These are phyloP conservation scores for Misgurnus mizolepis DNA, from an alignment of 2,113 vertebrate species.

Conservation along the genomic window DNA sequence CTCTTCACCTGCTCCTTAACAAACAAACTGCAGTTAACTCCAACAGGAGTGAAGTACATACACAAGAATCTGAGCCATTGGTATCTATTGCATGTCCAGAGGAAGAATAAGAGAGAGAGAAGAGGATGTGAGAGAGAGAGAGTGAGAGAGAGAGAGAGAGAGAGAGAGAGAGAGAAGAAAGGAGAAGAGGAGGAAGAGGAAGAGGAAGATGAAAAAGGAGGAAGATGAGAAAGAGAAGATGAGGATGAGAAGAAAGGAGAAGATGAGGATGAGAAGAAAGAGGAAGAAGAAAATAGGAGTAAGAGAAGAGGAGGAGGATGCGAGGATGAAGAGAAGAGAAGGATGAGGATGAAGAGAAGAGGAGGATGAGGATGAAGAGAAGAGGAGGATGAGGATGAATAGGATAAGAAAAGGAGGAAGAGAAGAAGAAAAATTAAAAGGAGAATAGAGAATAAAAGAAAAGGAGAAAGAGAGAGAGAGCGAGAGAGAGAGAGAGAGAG, in stretches of 20 bases:
- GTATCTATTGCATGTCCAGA: not conserved
- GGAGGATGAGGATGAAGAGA: too few relatives aligned
- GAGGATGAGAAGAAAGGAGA: not conserved
- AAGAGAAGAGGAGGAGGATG: not conserved
- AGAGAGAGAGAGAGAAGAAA: not conserved
- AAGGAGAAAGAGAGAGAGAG: too few relatives aligned
- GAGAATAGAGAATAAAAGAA: too few relatives aligned
- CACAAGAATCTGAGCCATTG: conserved; percentile 1
- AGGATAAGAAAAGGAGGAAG: too few relatives aligned
- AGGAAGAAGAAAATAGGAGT: not conserved
- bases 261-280: not conserved
- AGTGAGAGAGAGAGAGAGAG: not conserved
- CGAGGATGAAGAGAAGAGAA: not conserved
- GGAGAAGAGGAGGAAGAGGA: not conserved
- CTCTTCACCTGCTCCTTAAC: conserved; percentile 22
- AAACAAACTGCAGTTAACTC: conserved; percentile 21
- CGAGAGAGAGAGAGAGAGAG: too few relatives aligned
- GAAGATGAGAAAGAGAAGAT: not conserved
- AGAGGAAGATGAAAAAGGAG: not conserved
- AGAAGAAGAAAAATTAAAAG: too few relatives aligned
- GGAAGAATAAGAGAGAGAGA: not conserved
- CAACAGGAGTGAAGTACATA: conserved; percentile 11
- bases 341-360: too few relatives aligned
- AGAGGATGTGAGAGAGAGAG: not conserved
- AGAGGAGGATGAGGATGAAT: too few relatives aligned